Evolutionary conservation across 2,888 invertebrate species (phyloP), one percentile per base, ranked within the genome.

Genomic region (Drosophila macrospina): DNA sequence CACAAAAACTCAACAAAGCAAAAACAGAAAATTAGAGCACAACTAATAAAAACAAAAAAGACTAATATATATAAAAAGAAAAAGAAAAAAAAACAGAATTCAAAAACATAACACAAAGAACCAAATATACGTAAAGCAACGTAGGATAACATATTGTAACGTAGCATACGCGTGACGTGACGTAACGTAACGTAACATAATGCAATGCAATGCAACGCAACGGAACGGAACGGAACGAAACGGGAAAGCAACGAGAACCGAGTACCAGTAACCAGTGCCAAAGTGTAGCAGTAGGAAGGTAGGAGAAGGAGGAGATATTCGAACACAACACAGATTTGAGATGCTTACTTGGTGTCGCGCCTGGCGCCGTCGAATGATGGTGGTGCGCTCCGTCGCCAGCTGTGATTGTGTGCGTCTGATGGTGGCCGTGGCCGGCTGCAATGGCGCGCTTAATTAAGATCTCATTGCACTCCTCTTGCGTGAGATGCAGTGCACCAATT

Each of bases 381-480:
- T 84, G 83, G 68, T 82, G 81, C 70, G 72, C 37, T 70, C 91
- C 92, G 90, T 92, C 92, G 72, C 91, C 82, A 64, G 91, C 90
- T 45, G 91, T 91, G 73, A 92, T 89, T 69, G 92, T 91, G 81
- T 92, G 92, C 74, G 91, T 91, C 86, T 91, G 94, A 81, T 92
- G 94, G 1, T 92, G 94, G 2, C 95, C 95, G 1, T 92, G 94
- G 2, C 95, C 95, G 36, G 94, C 93, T 77, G 95, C 95, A 0
- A 95, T 93, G 1, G 96, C 96, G 74, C 96, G 92, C 89, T 96
- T 96, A 94, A 96, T 95, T 76, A 96, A 92, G 72, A 96, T 95
- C 92, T 96, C 95, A 91, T 95, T 95, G 92, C 95, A 96, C 93
- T 96, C 95, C 91, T 96, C 96, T 1, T 95, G 95, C 0, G 95